Evolutionary conservation across 1,140 invertebrate genomes (phyloP).

Genomic region (Steinernema feltiae): DNA sequence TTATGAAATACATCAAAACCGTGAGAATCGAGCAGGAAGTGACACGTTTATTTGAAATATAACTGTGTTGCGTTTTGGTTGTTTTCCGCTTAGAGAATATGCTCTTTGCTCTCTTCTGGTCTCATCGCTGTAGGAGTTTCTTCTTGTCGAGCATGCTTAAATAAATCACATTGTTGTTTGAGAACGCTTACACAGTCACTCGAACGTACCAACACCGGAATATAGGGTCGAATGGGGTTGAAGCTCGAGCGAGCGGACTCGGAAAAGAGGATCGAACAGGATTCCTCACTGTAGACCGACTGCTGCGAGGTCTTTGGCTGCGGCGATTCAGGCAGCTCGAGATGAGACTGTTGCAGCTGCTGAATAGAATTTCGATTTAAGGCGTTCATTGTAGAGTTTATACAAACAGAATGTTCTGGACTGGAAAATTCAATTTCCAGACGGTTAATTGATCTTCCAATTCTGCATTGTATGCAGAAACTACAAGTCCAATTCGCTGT

Average conservation of each 20-base stretch:
- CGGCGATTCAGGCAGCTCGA: no score
- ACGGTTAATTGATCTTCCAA: no score
- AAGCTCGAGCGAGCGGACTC: neutral
- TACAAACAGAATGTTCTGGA: no score
- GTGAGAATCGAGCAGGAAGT: neutral
- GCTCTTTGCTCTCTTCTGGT: neutral
- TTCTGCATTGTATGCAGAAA: no score
- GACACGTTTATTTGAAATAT: neutral
- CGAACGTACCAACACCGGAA: neutral
- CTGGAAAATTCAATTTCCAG: no score
- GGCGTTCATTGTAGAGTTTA: no score
- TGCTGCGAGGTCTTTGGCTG: no score
- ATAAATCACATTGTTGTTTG: neutral
- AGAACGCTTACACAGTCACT: neutral
- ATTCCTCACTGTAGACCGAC: neutral
- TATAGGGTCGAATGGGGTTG: neutral
- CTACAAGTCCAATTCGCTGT: no score
- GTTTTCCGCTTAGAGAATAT: neutral
- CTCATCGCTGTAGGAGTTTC: neutral
- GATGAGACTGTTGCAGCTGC: no score
- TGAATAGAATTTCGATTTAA: no score
- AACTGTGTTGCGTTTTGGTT: no score
- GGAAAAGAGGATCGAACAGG: neutral
- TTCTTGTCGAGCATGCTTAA: neutral
- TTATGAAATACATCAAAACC: neutral